Evolutionary conservation across 2,797 vertebrate genomes (phyloP).

Genomic region (Rhinophrynus dorsalis): DNA sequence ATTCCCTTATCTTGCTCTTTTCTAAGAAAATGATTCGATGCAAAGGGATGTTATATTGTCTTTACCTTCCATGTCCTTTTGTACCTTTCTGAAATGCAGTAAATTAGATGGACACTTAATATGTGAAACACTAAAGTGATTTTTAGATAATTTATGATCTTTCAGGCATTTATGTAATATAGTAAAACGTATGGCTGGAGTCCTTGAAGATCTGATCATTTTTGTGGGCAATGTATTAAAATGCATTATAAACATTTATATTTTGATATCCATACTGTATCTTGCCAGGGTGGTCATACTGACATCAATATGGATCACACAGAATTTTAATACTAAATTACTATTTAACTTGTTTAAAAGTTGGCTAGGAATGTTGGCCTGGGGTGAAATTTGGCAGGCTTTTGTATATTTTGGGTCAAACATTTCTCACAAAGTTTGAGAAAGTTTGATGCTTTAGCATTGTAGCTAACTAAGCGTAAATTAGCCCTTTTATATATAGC

Average conservation of each 20-base stretch:
- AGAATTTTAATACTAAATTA: slow-evolving; percentile 7
- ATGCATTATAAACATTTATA: not conserved
- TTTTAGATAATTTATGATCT: not conserved
- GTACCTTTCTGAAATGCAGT: not conserved
- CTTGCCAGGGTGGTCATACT: slow-evolving; percentile 16
- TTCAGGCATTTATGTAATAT: slow-evolving; percentile 10
- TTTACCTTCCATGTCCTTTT: slow-evolving; percentile 16
- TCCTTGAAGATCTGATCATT: not conserved
- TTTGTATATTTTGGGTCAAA: slow-evolving; percentile 25
- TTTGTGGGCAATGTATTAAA: slow-evolving; percentile 1
- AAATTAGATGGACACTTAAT: not conserved
- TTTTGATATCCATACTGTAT: not conserved
- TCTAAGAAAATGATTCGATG: no score
- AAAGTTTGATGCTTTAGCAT: not conserved
- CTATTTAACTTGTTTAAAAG: slow-evolving; percentile 25
- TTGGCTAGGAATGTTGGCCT: slow-evolving; percentile 25
- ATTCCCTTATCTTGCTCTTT: no score
- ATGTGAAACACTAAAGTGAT: not conserved
- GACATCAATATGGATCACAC: slow-evolving; percentile 20
- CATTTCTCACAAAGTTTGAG: slow-evolving; percentile 1
- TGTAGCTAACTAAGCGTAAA: not conserved
- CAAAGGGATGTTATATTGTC: no score
- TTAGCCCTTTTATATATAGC: not conserved
- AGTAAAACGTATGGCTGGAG: slow-evolving; percentile 1
- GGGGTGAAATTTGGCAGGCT: slow-evolving; percentile 18